A percentile compares a stretch with the other conserved stretches of the same genome.
phyloP scores from a whole-genome alignment of 2,888 invertebrate species.

The Rhorus exstirpatorius region DNA sequence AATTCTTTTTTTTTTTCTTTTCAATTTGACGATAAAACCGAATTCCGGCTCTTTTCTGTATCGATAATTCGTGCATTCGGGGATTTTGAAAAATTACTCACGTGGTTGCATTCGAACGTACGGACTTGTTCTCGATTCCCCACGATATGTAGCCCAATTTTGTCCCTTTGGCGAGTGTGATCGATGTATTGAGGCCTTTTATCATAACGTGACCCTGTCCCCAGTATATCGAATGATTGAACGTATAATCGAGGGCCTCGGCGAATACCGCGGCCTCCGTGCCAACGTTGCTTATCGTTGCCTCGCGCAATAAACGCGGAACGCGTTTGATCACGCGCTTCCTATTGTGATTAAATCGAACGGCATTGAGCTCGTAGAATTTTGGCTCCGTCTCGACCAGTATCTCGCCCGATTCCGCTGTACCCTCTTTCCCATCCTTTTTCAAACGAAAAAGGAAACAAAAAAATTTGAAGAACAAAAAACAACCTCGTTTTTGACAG shows the following conservation, averaged over 20 bases:
- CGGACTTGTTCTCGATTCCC: slow-evolving; percentile 88
- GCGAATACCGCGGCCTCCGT: slow-evolving; percentile 89
- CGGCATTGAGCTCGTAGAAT: slow-evolving; percentile 91
- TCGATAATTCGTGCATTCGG: neutral
- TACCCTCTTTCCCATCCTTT: slow-evolving; percentile 78
- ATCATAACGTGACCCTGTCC: slow-evolving; percentile 92
- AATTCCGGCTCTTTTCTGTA: neutral
- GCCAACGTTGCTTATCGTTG: slow-evolving; percentile 86
- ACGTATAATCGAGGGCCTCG: slow-evolving; percentile 91
- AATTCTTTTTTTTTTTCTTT: slow-evolving; percentile 1
- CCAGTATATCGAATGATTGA: slow-evolving; percentile 92
- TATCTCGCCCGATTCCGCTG: slow-evolving; percentile 88
- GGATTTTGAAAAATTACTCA: slow-evolving; percentile 75
- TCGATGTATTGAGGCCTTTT: slow-evolving; percentile 90
- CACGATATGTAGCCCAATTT: slow-evolving; percentile 89
- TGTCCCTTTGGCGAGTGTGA: slow-evolving; percentile 88
- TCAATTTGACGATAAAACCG: slow-evolving; percentile 1
- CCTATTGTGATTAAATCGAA: slow-evolving; percentile 88
- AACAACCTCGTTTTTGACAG: no score
- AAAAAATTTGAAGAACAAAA: slow-evolving; percentile 24
- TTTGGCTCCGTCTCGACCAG: slow-evolving; percentile 93
- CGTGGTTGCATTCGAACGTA: slow-evolving; percentile 87
- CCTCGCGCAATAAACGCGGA: slow-evolving; percentile 82
- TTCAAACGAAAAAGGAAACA: slow-evolving; percentile 6
- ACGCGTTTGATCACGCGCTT: slow-evolving; percentile 86